phyloP scores from a whole-genome alignment of 2,888 invertebrate genomes.

The Metopia argyrocephala region DNA sequence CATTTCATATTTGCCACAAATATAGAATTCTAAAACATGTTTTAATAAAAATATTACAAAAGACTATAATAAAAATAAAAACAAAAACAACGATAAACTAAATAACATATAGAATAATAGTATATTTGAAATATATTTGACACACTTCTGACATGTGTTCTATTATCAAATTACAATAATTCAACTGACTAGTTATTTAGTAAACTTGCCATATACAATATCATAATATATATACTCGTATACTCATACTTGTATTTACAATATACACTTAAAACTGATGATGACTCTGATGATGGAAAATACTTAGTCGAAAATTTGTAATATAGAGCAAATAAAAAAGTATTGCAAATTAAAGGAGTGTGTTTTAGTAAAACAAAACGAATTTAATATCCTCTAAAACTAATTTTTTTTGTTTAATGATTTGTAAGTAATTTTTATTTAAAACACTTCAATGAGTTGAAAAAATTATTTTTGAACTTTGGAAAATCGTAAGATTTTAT shows the following conservation, averaged over 20 bases:
- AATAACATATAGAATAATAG: not conserved
- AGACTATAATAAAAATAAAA: not conserved
- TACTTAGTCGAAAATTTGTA: too few species aligned
- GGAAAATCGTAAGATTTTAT: too few species aligned
- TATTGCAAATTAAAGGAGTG: too few species aligned
- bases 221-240: not conserved
- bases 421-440: too few species aligned
- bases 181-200: slow-evolving; percentile 2
- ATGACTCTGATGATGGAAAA: not conserved
- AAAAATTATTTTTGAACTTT: too few species aligned
- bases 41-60: too few species aligned
- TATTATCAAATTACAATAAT: slow-evolving; percentile 33
- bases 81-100: not conserved
- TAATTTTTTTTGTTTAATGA: too few species aligned
- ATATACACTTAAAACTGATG: not conserved
- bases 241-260: not conserved
- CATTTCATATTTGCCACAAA: slow-evolving; percentile 37
- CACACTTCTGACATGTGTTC: slow-evolving; percentile 50
- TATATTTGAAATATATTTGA: slow-evolving; percentile 36
- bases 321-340: too few species aligned
- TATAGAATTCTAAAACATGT: slow-evolving; percentile 44
- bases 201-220: not conserved
- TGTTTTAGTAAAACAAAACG: too few species aligned
- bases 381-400: too few species aligned
- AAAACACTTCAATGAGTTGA: too few species aligned